Percentiles rank a stretch among this genome's conserved stretches.
These are phyloP conservation scores for Nautilus pompilius DNA, from an alignment of 1,140 invertebrate species.

Conservation along the genomic window DNA sequence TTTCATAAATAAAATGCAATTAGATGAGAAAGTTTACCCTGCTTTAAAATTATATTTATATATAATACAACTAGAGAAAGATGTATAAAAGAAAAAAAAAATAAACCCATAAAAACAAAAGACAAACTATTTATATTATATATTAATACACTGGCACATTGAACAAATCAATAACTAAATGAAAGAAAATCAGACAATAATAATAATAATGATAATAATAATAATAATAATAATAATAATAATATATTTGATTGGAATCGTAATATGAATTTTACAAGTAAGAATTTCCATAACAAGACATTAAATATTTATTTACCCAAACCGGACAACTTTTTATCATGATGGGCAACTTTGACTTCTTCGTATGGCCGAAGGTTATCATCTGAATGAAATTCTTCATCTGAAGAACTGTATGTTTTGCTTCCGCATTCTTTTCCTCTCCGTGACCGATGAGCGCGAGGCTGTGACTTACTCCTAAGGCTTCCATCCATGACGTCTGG, in stretches of 20 bases:
- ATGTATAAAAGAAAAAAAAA: no score
- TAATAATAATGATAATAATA: background rate
- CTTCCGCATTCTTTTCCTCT: constrained; percentile 32
- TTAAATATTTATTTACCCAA: constrained; percentile 31
- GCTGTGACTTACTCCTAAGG: constrained; percentile 8
- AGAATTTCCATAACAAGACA: background rate
- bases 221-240: background rate
- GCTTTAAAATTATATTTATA: no score
- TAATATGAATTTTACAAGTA: background rate
- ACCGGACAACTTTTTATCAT: constrained; percentile 46
- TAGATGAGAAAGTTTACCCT: no score
- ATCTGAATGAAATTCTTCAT: constrained; percentile 47
- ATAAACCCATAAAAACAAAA: no score
- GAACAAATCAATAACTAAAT: no score
- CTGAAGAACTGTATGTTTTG: constrained; percentile 38
- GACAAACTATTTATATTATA: no score
- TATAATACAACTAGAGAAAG: no score
- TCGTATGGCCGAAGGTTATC: constrained; percentile 50
- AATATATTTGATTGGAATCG: background rate
- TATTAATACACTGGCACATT: no score
- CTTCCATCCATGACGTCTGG: constrained; percentile 18
- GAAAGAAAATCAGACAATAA: no score
- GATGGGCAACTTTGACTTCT: constrained; percentile 45
- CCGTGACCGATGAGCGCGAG: constrained; percentile 9
- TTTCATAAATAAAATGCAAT: no score